Percentiles rank a stretch among this genome's conserved stretches.
phyloP scores from a whole-genome alignment of 1,140 invertebrate genomes.

The Zaprionus ornatus region DNA sequence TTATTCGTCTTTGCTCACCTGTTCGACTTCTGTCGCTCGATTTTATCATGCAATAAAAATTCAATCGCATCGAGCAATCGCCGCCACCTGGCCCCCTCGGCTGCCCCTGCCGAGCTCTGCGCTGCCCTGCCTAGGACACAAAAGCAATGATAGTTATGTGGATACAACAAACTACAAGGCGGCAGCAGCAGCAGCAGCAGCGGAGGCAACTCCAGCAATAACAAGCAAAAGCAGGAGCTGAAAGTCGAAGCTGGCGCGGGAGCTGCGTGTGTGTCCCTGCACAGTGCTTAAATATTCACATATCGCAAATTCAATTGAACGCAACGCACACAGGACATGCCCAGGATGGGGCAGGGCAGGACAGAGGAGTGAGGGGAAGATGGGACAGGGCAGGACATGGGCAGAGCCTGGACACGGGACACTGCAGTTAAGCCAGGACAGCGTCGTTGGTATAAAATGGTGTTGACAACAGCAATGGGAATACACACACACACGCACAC shows the following conservation, averaged over 20 bases:
- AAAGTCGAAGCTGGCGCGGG: background rate
- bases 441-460: conserved; percentile 68
- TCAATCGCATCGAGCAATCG: conserved; percentile 65
- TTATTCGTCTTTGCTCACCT: conserved; percentile 21
- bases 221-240: conserved; percentile 21
- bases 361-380: background rate
- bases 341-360: background rate
- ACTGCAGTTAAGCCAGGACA: conserved; percentile 62
- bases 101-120: background rate
- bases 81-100: background rate
- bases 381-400: background rate
- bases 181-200: background rate
- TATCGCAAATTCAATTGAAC: conserved; percentile 83
- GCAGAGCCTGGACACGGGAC: conserved; percentile 37
- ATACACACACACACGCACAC: conserved; percentile 37
- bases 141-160: conserved; percentile 73
- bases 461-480: conserved; percentile 82
- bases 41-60: conserved; percentile 80
- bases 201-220: conserved; percentile 2
- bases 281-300: conserved; percentile 82
- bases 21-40: conserved; percentile 48
- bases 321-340: conserved; percentile 57
- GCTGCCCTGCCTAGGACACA: conserved; percentile 18
- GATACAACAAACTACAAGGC: conserved; percentile 50
- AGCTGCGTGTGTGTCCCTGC: conserved; percentile 52